phyloP scores from a whole-genome alignment of 2,113 vertebrate species.

The Hassar affinis region DNA sequence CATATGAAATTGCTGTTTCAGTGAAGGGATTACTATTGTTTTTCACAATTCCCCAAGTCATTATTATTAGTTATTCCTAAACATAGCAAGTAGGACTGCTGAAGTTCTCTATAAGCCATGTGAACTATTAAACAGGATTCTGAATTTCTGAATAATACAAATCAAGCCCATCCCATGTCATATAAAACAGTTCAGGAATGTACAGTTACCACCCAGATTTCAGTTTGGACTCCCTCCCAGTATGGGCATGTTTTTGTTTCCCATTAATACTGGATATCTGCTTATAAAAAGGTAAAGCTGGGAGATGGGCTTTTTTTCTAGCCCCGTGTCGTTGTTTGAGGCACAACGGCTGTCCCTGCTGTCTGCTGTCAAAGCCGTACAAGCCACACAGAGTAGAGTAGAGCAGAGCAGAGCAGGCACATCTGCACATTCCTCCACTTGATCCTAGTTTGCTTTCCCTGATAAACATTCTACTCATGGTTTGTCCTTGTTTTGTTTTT shows the following conservation, averaged over 20 bases:
- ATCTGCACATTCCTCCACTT: neutral
- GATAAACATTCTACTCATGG: constrained; percentile 1
- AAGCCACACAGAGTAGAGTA: constrained; percentile 43
- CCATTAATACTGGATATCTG: neutral
- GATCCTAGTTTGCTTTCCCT: neutral
- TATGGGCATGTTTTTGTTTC: neutral
- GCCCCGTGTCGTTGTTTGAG: constrained; percentile 45
- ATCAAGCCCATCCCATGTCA: constrained; percentile 20
- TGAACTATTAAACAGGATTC: constrained; percentile 37
- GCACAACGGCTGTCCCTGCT: constrained; percentile 59
- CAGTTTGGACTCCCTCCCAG: neutral
- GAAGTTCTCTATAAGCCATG: constrained; percentile 8
- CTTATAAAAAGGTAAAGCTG: constrained; percentile 10
- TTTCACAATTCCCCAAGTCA: neutral
- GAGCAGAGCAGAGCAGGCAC: constrained; percentile 14
- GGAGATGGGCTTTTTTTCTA: neutral
- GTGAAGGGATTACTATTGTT: neutral
- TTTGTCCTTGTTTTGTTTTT: neutral
- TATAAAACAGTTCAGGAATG: constrained; percentile 25
- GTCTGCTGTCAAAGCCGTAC: constrained; percentile 61
- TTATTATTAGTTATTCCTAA: neutral
- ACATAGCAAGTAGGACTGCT: neutral
- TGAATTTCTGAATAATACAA: constrained; percentile 8
- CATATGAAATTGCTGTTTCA: neutral
- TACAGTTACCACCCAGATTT: constrained; percentile 14